Evolutionary conservation across 2,888 invertebrate genomes (phyloP), one percentile per base, ranked within the genome.

Genomic region (Acronicta alni): DNA sequence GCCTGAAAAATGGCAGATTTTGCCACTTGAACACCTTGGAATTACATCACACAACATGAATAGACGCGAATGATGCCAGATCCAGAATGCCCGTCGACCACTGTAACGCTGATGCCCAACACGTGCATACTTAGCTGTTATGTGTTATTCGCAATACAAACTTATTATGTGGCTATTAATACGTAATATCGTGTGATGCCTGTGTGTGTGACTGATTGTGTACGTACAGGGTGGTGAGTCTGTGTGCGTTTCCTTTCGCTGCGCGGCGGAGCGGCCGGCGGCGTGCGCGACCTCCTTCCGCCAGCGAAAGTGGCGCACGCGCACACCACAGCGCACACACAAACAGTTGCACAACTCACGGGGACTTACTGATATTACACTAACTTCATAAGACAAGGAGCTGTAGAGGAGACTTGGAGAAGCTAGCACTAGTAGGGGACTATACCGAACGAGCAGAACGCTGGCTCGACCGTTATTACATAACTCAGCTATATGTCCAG

Each of bases 211-310:
- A 46, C 37, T 47, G 45, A 15, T 48, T 37, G 41, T 52, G 65
- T 48, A 44, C 9, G 20, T 23, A 18, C 20, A 8, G 32, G 23
- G 51, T 46, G 7, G 43, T 26, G 44, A 20, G 20, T 54, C 67
- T 73, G 81, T 76, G 74, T 70, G 80, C 47, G 73, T 72, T 83
- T 79, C 85, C 84, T 86, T 83, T 86, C 86, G 80, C 86, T 75
- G 67, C 10, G 30, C 10, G 9, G 26, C 26, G 26, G 26, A 26
- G 26, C 10, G 30, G 30, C 30, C 30, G 30, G 12, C 78, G 79
- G 45, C 10, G 67, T 49, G 72, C 65, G 69, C 78, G 82, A 81
- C 83, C 84, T 83, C 81, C 83, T 83, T 83, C 80, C 82, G 78
- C 53, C 61, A 43, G 81, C 83, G 84, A 84, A 84, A 84, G 84